phyloP scores from a whole-genome alignment of 2,888 invertebrate species.

The Apantesis nais region DNA sequence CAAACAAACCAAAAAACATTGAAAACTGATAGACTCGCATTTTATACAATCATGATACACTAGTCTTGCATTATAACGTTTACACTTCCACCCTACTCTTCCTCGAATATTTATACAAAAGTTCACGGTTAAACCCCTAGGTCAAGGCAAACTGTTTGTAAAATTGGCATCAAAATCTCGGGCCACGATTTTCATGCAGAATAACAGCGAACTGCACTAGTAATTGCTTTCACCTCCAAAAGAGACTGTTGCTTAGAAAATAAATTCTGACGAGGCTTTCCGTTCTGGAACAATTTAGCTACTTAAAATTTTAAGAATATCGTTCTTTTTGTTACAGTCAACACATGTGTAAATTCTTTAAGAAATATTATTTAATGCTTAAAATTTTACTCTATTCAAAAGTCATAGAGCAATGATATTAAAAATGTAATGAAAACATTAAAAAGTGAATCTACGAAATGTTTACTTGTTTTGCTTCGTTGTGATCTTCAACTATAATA shows the following conservation, averaged over 20 bases:
- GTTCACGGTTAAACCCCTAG: conserved; percentile 27
- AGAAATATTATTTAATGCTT: neutral
- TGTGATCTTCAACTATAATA: too few species aligned
- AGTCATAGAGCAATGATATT: too few species aligned
- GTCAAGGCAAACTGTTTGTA: conserved; percentile 22
- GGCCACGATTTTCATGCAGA: conserved; percentile 31
- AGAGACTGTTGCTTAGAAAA: conserved; percentile 31
- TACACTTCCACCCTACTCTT: neutral
- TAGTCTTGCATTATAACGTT: too few species aligned
- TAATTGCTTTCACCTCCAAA: conserved; percentile 25
- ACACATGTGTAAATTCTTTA: neutral
- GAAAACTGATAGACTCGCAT: too few species aligned
- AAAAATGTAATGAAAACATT: too few species aligned
- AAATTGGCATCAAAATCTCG: conserved; percentile 27
- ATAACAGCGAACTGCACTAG: conserved; percentile 28
- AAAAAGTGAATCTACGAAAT: too few species aligned
- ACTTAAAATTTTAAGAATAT: conserved; percentile 3
- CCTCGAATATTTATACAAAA: conserved; percentile 10
- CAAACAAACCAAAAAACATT: too few species aligned
- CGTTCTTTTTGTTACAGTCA: neutral
- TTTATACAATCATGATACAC: too few species aligned
- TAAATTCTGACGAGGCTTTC: conserved; percentile 10
- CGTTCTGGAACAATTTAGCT: conserved; percentile 24
- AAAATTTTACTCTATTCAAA: neutral
- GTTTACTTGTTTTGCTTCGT: too few species aligned